A percentile compares a stretch with the other conserved stretches of the same genome.
Conservation (phyloP, 2,113 vertebrate species). For the Paedocypris sp. region DNA sequence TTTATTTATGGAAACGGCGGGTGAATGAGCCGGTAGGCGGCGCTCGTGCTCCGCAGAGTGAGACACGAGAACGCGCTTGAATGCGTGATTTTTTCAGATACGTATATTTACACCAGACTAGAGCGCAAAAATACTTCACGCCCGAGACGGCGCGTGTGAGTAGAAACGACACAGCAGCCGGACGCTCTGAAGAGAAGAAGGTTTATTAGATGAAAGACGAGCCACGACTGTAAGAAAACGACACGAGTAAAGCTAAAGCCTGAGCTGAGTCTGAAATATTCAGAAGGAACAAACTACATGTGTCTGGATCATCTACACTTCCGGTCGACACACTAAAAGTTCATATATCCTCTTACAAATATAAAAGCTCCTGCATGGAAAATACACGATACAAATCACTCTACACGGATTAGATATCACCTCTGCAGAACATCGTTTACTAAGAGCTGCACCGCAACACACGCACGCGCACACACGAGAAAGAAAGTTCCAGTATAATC, state of each 20-base stretch:
- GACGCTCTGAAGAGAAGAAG: too few relatives aligned
- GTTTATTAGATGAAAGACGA: constrained; percentile 75
- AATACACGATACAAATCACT: constrained; percentile 73
- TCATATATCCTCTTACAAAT: constrained; percentile 67
- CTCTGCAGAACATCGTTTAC: constrained; percentile 58
- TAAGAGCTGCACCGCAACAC: constrained; percentile 52
- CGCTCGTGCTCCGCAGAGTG: too few relatives aligned
- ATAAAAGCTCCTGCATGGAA: constrained; percentile 70
- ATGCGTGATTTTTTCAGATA: too few relatives aligned
- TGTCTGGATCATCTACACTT: constrained; percentile 67
- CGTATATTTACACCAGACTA: too few relatives aligned
- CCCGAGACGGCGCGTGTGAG: too few relatives aligned
- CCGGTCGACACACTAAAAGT: constrained; percentile 70
- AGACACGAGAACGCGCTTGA: too few relatives aligned
- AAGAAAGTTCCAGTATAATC: constrained; percentile 51
- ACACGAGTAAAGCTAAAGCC: constrained; percentile 77
- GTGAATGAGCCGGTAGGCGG: too few relatives aligned
- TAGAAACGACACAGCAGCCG: too few relatives aligned
- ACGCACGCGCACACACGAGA: constrained; percentile 55
- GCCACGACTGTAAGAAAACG: constrained; percentile 72
- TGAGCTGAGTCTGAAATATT: constrained; percentile 79
- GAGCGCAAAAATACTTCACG: too few relatives aligned
- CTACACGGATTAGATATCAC: constrained; percentile 59
- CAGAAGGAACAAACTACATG: constrained; percentile 75
- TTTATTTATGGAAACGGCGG: too few relatives aligned